These are phyloP conservation scores for Platysternon megacephalum DNA, from an alignment of 2,113 vertebrate genomes.

Conservation along the genomic window DNA sequence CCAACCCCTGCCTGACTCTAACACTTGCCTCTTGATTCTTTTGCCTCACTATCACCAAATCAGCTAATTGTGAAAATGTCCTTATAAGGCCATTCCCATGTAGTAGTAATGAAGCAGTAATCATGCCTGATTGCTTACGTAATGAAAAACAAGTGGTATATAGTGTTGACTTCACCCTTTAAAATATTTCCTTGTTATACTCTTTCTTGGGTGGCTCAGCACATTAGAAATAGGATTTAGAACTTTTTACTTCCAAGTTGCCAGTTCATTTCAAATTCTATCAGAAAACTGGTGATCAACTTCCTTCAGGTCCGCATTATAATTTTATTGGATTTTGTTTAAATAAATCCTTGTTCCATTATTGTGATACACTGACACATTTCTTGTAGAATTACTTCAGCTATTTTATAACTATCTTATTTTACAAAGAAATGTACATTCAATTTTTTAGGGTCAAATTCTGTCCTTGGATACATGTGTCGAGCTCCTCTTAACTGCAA, in stretches of 20 bases:
- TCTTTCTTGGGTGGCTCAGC: not conserved
- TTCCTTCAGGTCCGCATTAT: constrained; percentile 14
- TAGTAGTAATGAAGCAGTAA: not conserved
- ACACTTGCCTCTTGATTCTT: not conserved
- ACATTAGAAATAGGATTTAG: not conserved
- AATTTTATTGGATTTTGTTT: constrained; percentile 20
- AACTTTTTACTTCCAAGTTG: not conserved
- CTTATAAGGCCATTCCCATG: not conserved
- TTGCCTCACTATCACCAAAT: not conserved
- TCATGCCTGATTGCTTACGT: not conserved
- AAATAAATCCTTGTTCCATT: constrained; percentile 11
- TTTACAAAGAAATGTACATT: not conserved
- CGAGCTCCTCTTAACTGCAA: not conserved
- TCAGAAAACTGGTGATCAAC: constrained; percentile 7
- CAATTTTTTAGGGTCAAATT: not conserved
- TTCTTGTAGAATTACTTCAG: not conserved
- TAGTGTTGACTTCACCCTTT: not conserved
- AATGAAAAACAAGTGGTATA: not conserved
- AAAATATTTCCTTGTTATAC: not conserved
- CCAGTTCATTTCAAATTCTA: not conserved
- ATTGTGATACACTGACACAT: not conserved
- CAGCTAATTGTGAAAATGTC: not conserved
- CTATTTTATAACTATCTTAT: not conserved
- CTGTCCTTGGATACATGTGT: not conserved
- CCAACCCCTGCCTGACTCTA: too few relatives aligned